Base-by-base conservation (phyloP, 2,113 vertebrate species). In the Trematocara zebra region DNA sequence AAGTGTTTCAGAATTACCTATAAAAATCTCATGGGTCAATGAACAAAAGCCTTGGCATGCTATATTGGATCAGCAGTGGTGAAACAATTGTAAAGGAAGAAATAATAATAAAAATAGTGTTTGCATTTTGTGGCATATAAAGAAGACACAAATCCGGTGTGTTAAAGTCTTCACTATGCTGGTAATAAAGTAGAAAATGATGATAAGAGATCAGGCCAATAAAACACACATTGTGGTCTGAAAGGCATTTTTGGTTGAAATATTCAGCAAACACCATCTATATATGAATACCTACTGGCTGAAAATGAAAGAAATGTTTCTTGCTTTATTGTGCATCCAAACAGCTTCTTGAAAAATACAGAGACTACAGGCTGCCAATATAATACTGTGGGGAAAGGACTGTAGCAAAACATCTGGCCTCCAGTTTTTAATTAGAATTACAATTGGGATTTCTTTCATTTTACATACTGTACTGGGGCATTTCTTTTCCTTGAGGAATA, bases 381-480 rank as follows among this genome's bases (percentile, higher is more conserved):
- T 81, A 86, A 92, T 82, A 89, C 94, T 86, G 91, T 67, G 23
- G 95, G 94, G 95, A 93, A 92, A 93, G 90, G 84, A 93, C 87
- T 92, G 84, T 93, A 95, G 93, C 92, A 95, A 95, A 96, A 95
- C 95, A 96, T 95, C 95, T 96, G 94, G 95, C 93, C 94, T 95
- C 88, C 78, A 91, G 91, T 93, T 96, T 96, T 96, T 96, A 96
- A 96, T 96, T 95, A 95, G 92, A 95, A 67, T 90, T 91, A 93
- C 94, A 90, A 90, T 42, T 92, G 93, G 93, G 95, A 95, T 94
- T 94, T 94, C 90, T 92, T 94, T 90, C 92, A 93, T 92, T 94
- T 94, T 89, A 91, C 59, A 78, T 83, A 85, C 84, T 83, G 23
- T 84, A 86, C 84, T 84, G 23, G 86, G 87, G 81, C 88, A 89